Percentiles rank a stretch among this genome's conserved stretches.
phyloP scores from a whole-genome alignment of 2,797 vertebrate species.

The Enteromius viviparus region DNA sequence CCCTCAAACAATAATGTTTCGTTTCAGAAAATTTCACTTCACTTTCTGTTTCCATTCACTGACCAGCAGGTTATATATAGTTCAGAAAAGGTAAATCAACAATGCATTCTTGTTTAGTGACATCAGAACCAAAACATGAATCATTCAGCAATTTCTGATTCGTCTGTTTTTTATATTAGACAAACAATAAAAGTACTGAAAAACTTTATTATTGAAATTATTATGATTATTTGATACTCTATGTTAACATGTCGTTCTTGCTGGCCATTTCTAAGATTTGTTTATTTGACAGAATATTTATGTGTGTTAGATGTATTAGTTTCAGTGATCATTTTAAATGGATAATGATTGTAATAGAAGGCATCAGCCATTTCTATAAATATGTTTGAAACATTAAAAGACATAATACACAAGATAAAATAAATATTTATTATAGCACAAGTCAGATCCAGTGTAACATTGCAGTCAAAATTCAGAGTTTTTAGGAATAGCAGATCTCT shows the following conservation, averaged over 20 bases:
- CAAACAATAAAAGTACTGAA: background rate
- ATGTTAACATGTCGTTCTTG: background rate
- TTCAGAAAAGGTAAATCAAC: background rate
- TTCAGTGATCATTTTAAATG: background rate
- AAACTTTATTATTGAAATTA: background rate
- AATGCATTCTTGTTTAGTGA: background rate
- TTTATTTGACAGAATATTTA: background rate
- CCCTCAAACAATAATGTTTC: constrained; percentile 41
- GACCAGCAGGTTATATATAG: background rate
- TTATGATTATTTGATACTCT: no score
- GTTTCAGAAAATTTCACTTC: background rate
- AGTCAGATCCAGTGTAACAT: background rate
- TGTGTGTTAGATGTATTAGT: background rate
- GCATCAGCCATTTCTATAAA: no score
- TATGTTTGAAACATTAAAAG: background rate
- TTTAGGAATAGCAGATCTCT: constrained; percentile 72
- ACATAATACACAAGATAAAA: background rate
- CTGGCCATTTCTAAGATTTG: background rate
- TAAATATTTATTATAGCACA: constrained; percentile 17
- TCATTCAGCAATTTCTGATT: background rate
- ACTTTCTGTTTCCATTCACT: constrained; percentile 1
- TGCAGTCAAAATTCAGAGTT: constrained; percentile 66
- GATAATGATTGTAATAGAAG: background rate
- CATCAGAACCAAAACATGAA: background rate
- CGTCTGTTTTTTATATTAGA: background rate